Base-by-base conservation (phyloP, 2,113 vertebrate genomes). In the Podocnemis expansa region DNA sequence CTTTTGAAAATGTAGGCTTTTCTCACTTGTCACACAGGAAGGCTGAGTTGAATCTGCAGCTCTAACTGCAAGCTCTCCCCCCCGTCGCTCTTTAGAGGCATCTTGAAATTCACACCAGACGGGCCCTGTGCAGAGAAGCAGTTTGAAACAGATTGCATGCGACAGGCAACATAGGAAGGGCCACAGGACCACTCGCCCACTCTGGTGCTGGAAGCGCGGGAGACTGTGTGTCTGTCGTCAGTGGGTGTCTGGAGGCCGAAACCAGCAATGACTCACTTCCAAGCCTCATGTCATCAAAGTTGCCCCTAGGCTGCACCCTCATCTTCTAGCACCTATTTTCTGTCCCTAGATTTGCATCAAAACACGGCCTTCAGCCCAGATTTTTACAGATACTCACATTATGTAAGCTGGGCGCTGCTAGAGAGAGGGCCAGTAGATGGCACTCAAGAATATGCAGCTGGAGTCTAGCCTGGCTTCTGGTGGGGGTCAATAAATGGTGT, bases 31-130 rank as follows among this genome's bases (percentile, higher is more conserved):
- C 83, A 41, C 63, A 5, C 41, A 31, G 51, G 4, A 78, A 58
- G 55, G 7, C 51, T 83, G n/a, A 70, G 63, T 19, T 9, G 8
- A 21, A 19, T n/a, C n/a, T 4, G 4, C 8, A 2, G 63, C 63
- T 70, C n/a, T 38, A 9, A 10, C 63, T 10, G n/a, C 63, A 10
- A 38, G 19, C 38, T 38, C n/a, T 38, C 34, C 9, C 63, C 4
- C n/a, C 63, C 2, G 27, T 27, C 56, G 24, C 55, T 7, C 55
- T 58, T 10, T 25, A 10, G 10, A 58, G 55, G 10, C 75, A 1
- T 47, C 25, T 0, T 0, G 41, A 31, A 0, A 0, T 22, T 82
- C 45, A 60, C 27, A 8, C 5, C 24, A 17, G 47, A 14, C 0
- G 1, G 0, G 29, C 19, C 58, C 63, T 1, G 55, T 45, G 0